These are phyloP conservation scores for Neodon shergylaensis DNA, from an alignment of 2,113 vertebrate species.

Conservation along the genomic window DNA sequence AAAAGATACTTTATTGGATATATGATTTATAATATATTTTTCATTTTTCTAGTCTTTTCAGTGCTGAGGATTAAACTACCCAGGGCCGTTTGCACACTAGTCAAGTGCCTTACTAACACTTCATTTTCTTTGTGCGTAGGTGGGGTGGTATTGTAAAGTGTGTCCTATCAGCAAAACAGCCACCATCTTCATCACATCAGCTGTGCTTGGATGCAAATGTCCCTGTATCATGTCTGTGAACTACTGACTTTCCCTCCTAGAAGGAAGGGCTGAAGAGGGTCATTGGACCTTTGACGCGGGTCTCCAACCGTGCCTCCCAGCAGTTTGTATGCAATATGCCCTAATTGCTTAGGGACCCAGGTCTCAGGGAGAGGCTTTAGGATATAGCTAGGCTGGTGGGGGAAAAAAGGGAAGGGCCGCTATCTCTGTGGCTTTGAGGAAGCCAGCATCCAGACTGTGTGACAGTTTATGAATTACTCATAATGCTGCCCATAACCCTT, in stretches of 20 bases:
- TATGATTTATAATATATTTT: neutral
- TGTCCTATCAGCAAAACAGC: neutral
- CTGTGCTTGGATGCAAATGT: neutral
- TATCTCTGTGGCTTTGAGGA: neutral
- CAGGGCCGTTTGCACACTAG: neutral
- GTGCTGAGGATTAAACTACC: neutral
- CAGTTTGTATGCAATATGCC: neutral
- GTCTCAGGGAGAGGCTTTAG: neutral
- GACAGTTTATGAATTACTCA: neutral
- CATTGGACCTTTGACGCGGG: neutral
- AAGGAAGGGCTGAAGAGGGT: neutral
- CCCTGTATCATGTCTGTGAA: neutral
- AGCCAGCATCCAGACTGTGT: neutral
- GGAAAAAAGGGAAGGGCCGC: neutral
- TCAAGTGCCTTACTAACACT: neutral
- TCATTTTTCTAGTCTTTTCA: neutral
- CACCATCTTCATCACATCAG: neutral
- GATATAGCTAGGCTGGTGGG: neutral
- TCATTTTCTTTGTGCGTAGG: neutral
- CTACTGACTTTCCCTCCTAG: neutral
- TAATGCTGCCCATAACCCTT: neutral
- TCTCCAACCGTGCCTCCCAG: neutral
- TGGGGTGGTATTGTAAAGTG: neutral
- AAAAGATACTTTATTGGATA: conserved; percentile 19
- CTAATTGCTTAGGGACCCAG: neutral